Conservation (phyloP, 1,140 invertebrate genomes). For the Neodiprion virginianus region DNA sequence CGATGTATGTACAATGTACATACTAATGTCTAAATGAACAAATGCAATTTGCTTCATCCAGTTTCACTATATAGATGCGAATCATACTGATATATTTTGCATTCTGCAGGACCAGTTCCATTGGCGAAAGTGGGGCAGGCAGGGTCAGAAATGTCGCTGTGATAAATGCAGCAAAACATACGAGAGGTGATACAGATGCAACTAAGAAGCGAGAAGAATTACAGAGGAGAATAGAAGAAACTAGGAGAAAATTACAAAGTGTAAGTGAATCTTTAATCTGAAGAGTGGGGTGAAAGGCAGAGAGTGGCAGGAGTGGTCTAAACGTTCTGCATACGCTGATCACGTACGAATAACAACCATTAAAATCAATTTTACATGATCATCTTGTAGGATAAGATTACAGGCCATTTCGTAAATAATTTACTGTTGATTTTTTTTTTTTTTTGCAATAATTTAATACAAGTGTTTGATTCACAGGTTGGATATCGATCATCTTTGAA, state of each 20-base stretch:
- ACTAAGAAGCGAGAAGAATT: constrained; percentile 82
- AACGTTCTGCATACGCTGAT: too few relatives aligned
- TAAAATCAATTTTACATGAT: too few relatives aligned
- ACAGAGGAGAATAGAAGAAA: constrained; percentile 85
- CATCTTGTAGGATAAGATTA: neutral
- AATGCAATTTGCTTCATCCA: neutral
- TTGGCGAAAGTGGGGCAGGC: constrained; percentile 42
- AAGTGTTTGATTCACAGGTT: constrained; percentile 63
- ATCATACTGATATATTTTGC: neutral
- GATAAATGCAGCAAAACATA: constrained; percentile 65
- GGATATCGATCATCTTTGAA: constrained; percentile 78
- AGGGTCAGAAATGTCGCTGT: constrained; percentile 60
- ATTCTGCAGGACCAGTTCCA: constrained; percentile 51
- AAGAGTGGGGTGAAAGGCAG: too few relatives aligned
- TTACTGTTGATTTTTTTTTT: constrained; percentile 16
- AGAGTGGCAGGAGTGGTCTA: neutral
- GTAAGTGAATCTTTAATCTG: constrained; percentile 64
- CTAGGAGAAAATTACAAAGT: constrained; percentile 85
- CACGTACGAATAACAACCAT: too few relatives aligned
- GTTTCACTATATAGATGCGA: too few relatives aligned
- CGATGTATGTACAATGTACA: neutral
- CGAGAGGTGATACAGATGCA: constrained; percentile 68
- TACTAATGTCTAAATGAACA: neutral
- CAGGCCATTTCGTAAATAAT: constrained; percentile 18
- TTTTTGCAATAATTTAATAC: constrained; percentile 7